A percentile compares a stretch with the other conserved stretches of the same genome.
Conservation (phyloP, 2,888 invertebrate genomes). For the Scaptomyza polygonia region DNA sequence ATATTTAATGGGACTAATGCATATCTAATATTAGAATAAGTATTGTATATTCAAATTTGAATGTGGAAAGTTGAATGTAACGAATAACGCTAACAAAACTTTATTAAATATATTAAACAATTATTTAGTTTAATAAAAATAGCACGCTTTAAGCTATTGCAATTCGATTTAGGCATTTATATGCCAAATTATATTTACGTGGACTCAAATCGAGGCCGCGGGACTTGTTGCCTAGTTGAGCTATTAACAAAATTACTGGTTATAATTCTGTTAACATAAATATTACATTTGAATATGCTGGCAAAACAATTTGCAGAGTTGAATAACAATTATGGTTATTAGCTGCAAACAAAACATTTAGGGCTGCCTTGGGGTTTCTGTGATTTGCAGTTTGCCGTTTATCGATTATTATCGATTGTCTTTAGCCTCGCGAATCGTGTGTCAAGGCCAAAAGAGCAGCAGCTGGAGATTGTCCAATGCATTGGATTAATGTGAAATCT, state of each 20-base stretch:
- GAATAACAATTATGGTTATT: constrained; percentile 40
- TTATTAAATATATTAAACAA: constrained; percentile 17
- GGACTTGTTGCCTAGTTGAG: constrained; percentile 23
- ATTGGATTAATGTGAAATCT: constrained; percentile 16
- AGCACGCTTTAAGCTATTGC: constrained; percentile 38
- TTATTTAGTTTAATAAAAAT: constrained; percentile 17
- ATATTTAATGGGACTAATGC: not conserved
- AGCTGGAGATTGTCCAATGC: constrained; percentile 1
- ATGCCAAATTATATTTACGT: constrained; percentile 1
- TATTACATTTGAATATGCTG: constrained; percentile 57
- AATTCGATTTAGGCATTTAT: constrained; percentile 34
- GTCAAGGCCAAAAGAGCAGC: constrained; percentile 51
- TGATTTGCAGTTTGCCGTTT: constrained; percentile 4
- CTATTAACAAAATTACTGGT: constrained; percentile 56
- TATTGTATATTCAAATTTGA: not conserved
- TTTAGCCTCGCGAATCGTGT: constrained; percentile 19
- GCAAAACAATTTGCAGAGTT: constrained; percentile 33
- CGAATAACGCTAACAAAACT: not conserved
- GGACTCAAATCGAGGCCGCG: constrained; percentile 10
- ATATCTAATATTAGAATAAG: not conserved
- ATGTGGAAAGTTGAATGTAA: not conserved
- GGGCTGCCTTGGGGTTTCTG: constrained; percentile 20
- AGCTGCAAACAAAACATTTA: constrained; percentile 10
- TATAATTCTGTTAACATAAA: constrained; percentile 66
- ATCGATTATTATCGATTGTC: constrained; percentile 28